These are phyloP conservation scores for Balaenoptera acutorostrata DNA, from an alignment of 2,113 vertebrate genomes.

Conservation along the genomic window DNA sequence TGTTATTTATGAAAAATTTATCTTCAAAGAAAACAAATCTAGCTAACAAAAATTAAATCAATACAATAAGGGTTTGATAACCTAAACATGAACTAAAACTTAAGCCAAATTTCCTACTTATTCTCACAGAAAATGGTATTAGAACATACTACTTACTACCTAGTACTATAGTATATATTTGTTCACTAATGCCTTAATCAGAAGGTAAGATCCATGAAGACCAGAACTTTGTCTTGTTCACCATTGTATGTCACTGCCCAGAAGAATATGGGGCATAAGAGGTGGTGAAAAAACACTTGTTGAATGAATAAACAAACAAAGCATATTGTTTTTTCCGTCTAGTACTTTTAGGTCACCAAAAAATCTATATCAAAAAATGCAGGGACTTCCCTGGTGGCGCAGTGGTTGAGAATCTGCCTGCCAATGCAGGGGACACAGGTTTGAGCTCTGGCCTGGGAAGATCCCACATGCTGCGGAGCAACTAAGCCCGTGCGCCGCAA, in stretches of 20 bases:
- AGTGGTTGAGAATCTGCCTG: no score
- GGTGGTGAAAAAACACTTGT: background rate
- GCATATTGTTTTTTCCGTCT: background rate
- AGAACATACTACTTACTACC: background rate
- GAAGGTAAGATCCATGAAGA: background rate
- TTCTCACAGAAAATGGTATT: background rate
- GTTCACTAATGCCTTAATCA: background rate
- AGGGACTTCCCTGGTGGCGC: no score
- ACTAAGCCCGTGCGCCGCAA: no score
- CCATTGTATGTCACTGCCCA: background rate
- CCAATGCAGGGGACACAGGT: no score
- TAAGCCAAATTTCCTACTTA: conserved; percentile 16
- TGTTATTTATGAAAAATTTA: conserved; percentile 8
- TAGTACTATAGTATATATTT: background rate
- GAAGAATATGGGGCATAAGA: background rate
- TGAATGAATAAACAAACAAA: conserved; percentile 18
- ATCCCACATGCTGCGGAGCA: no score
- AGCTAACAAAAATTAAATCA: conserved; percentile 30
- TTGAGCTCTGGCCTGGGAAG: no score
- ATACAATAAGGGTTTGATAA: background rate
- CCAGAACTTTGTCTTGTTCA: background rate
- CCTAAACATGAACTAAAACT: conserved; percentile 14
- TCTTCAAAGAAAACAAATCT: conserved; percentile 24
- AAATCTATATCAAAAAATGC: background rate
- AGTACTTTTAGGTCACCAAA: background rate